A percentile compares a stretch with the other conserved stretches of the same genome.
These are phyloP conservation scores for Andrena bicolor DNA, from an alignment of 2,888 invertebrate genomes.

Conservation along the genomic window DNA sequence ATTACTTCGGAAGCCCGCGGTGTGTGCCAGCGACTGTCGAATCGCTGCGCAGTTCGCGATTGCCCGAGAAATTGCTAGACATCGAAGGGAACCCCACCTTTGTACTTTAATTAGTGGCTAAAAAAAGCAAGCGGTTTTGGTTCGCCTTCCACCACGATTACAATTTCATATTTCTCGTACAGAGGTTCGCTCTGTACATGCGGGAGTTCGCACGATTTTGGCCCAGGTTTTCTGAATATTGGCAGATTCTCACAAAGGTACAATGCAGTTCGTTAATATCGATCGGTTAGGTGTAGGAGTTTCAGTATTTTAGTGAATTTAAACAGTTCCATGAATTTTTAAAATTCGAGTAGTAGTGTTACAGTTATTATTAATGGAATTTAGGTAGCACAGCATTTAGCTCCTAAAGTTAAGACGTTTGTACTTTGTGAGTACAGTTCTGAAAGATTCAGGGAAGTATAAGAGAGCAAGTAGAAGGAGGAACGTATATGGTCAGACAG, in stretches of 20 bases:
- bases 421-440: no score
- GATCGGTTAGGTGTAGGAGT: neutral
- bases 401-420: no score
- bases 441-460: no score
- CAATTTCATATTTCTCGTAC: neutral
- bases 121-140: neutral
- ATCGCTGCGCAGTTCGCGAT: conserved; percentile 57
- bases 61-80: conserved; percentile 8
- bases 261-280: neutral
- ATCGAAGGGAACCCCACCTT: neutral
- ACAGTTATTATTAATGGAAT: no score
- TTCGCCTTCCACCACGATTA: neutral
- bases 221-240: neutral
- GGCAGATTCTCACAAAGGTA: neutral
- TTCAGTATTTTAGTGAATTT: no score
- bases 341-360: no score
- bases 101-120: neutral
- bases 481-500: no score
- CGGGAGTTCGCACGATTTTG: neutral
- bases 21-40: conserved; percentile 69
- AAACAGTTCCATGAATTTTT: no score
- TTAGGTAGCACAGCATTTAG: no score
- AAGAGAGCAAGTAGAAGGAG: no score
- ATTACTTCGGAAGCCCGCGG: conserved; percentile 75
- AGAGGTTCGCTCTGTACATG: no score